Conservation (phyloP, 2,113 vertebrate species). For the Pycnonotus jocosus region DNA sequence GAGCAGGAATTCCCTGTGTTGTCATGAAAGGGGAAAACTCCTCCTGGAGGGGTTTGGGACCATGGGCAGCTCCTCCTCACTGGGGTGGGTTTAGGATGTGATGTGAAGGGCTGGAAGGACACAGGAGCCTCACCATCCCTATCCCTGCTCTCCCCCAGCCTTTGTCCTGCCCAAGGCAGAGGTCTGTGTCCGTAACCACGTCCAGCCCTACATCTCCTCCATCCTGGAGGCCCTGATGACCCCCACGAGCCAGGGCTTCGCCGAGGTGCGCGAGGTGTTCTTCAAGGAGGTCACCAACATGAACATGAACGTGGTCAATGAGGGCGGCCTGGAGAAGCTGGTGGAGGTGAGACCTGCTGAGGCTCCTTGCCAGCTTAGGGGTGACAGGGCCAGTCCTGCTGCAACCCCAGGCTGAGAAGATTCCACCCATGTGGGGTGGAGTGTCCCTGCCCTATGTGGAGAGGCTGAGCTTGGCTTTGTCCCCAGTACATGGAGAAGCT, state of each 20-base stretch:
- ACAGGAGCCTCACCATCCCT: not conserved
- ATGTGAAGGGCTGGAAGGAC: not conserved
- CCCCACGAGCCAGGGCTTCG: conserved; percentile 92
- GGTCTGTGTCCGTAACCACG: conserved; percentile 82
- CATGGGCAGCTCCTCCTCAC: not conserved
- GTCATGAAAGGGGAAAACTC: not conserved
- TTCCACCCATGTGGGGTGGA: not conserved
- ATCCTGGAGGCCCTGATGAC: conserved; percentile 97
- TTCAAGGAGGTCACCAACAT: conserved; percentile 92
- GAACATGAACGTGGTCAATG: conserved; percentile 90
- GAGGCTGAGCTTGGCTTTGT: not conserved
- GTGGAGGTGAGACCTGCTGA: conserved; percentile 78
- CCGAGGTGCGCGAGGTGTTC: conserved; percentile 89
- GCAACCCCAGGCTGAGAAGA: not conserved
- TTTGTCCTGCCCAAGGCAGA: conserved; percentile 88
- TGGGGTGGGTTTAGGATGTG: not conserved
- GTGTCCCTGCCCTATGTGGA: rapidly evolving
- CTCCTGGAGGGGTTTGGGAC: not conserved
- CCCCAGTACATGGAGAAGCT: conserved; percentile 91
- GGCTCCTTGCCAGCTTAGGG: not conserved
- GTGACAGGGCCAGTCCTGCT: not conserved
- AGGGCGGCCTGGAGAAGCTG: conserved; percentile 83
- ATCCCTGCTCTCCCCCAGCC: conserved; percentile 49
- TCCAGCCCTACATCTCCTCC: conserved; percentile 92
- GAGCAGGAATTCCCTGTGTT: rapidly evolving